Percentiles rank a stretch among this genome's conserved stretches.
These are phyloP conservation scores for Standfussiana lucernea DNA, from an alignment of 2,888 invertebrate species.

Conservation along the genomic window DNA sequence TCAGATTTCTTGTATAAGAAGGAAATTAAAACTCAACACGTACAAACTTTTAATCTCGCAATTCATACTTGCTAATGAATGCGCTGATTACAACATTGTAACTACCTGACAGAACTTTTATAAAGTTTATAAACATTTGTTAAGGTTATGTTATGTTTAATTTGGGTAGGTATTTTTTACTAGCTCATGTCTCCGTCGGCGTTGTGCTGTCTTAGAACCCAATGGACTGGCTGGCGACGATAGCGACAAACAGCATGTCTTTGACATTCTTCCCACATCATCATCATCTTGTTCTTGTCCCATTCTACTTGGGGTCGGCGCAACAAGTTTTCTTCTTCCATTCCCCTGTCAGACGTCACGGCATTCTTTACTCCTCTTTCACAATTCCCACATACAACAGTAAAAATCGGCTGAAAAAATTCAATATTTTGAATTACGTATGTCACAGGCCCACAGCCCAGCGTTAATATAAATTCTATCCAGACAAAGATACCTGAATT, in stretches of 20 bases:
- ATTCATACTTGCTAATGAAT: slow-evolving; percentile 9
- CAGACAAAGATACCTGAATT: slow-evolving; percentile 19
- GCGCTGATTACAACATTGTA: slow-evolving; percentile 30
- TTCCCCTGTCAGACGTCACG: neutral
- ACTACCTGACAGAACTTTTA: neutral
- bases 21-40: slow-evolving; percentile 32
- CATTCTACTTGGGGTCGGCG: too few relatives aligned
- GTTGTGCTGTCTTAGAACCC: too few relatives aligned
- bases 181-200: too few relatives aligned
- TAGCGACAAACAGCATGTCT: too few relatives aligned
- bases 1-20: slow-evolving; percentile 16
- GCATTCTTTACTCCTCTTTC: neutral
- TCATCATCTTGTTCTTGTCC: too few relatives aligned
- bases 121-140: neutral
- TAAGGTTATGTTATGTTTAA: too few relatives aligned
- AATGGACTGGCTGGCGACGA: too few relatives aligned
- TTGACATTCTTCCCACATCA: too few relatives aligned
- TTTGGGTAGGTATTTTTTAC: too few relatives aligned
- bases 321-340: too few relatives aligned
- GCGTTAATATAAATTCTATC: slow-evolving; percentile 20
- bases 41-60: slow-evolving; percentile 28
- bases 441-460: neutral
- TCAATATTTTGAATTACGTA: neutral
- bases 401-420: neutral
- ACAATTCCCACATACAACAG: neutral